Evolutionary conservation across 1,140 invertebrate genomes (phyloP).

Genomic region (Cheumatopsyche charites): DNA sequence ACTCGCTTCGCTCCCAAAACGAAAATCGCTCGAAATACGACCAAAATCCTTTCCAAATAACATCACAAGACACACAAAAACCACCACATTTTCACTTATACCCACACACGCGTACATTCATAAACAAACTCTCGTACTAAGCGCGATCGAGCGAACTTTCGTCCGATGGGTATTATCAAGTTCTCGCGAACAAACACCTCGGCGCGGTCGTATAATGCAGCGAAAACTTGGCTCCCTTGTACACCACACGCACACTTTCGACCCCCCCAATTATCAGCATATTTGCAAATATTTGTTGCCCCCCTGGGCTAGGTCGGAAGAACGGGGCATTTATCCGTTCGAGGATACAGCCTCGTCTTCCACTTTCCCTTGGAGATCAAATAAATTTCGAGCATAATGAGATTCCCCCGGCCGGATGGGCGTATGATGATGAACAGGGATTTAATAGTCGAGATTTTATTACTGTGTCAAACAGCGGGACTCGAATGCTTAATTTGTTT

Average conservation of each 20-base stretch:
- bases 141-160: not conserved
- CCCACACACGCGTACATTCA: no score
- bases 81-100: no score
- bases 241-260: slow-evolving; percentile 1
- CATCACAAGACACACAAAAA: no score
- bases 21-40: no score
- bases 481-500: slow-evolving; percentile 32
- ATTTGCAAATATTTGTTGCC: slow-evolving; percentile 39
- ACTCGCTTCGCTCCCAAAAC: no score
- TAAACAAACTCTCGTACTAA: no score
- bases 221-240: not conserved
- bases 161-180: slow-evolving; percentile 20
- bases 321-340: not conserved
- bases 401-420: slow-evolving; percentile 33
- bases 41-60: no score
- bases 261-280: slow-evolving; percentile 37
- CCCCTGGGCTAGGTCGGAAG: not conserved
- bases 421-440: slow-evolving; percentile 38
- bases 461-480: slow-evolving; percentile 36
- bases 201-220: not conserved
- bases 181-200: slow-evolving; percentile 17
- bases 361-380: slow-evolving; percentile 28
- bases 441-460: slow-evolving; percentile 40
- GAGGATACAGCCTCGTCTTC: not conserved
- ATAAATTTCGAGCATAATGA: slow-evolving; percentile 37